Base-by-base conservation (phyloP, 2,113 vertebrate genomes). In the Melanerpes formicivorus region DNA sequence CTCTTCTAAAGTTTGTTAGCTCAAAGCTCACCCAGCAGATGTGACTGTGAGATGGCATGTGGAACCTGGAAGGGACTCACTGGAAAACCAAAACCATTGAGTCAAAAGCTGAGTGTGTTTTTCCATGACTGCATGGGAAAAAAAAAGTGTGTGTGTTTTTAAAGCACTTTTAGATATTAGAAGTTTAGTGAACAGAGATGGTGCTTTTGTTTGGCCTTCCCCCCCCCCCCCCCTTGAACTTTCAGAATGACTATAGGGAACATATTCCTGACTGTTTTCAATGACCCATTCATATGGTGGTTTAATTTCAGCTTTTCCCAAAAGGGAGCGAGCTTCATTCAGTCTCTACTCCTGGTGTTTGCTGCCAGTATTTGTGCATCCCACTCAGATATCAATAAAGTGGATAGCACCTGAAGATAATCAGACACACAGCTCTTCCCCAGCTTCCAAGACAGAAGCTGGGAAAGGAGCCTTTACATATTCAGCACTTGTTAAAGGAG, bases 401-500 rank as follows among this genome's bases (percentile, higher is more conserved):
- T 46, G 65, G 73, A 86, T 81, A 88, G 80, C 42, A 93, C 82
- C 66, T 93, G 83, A 93, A 93, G 95, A 96, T 78, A 94, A 65
- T 84, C 42, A 78, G 13, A 72, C 16, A 34, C 29, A n/a, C 44
- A 86, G 50, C 40, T 78, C 67, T 66, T 83, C 10, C 14, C 64
- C 26, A 29, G 59, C 90, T 91, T 93, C 91, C 90, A 86, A 88
- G 83, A 91, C 0, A 0, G 90, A 96, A 96, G 90, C 91, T 93
- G 95, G 94, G 76, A 96, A 96, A 55, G 59, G 82, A 95, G 90
- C 85, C 93, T 95, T 83, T 90, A 90, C 93, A 55, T 69, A 91
- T 84, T 96, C 94, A 95, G 82, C 94, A 96, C 91, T 95, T 88
- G 87, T 95, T 95, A 94, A 87, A 91, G 55, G 23, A 91, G 88